Base-by-base conservation (phyloP, 37 sponge, comb jelly and placozoan genomes). In the Mnemiopsis leidyi region DNA sequence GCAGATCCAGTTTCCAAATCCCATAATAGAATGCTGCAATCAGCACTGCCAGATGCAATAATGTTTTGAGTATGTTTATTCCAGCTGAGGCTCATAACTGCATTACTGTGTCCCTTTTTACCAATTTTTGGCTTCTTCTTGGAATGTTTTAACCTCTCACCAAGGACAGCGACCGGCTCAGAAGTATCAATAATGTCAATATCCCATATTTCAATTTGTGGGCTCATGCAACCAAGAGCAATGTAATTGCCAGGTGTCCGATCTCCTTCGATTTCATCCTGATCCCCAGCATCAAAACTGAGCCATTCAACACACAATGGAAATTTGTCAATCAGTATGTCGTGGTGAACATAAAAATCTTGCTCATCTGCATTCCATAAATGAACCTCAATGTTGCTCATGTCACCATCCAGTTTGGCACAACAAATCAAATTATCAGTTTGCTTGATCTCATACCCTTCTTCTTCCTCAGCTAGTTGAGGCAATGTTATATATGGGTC, bases 201-300 rank as follows among this genome's bases (percentile, higher is more conserved):
- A 92, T 98, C 96, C 99, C 99, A 98, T n/a, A 98, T 93, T 69
- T 97, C 97, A 38, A 98, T 95, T 21, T 68, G 90, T 18, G 99
- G 97, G 3, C 92, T 76, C 97, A 97, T 97, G 23, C 93, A 95
- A 0, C 96, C 99, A n/a, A 97, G 93, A 0, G 95, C 97, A 0
- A 98, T 23, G 76, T 95, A 94, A 68, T 93, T 97, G 5, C 95
- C 97, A 96, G 90, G 48, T 83, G 35, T 20, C 16, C 69, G 23
- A 38, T 61, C 93, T 93, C 95, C 95, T 93, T 93, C 94, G 38
- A 92, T 93, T 25, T 94, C 94, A 0, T 93, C 93, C 0, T 95
- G 95, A 16, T 95, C 92, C 21, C 93, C 95, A 31, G 95, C 94
- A 94, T 96, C 96, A 95, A 83, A 97, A 83, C 96, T 95, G 71